Evolutionary conservation across 1,140 invertebrate genomes (phyloP).

Genomic region (Glossosoma conforme): DNA sequence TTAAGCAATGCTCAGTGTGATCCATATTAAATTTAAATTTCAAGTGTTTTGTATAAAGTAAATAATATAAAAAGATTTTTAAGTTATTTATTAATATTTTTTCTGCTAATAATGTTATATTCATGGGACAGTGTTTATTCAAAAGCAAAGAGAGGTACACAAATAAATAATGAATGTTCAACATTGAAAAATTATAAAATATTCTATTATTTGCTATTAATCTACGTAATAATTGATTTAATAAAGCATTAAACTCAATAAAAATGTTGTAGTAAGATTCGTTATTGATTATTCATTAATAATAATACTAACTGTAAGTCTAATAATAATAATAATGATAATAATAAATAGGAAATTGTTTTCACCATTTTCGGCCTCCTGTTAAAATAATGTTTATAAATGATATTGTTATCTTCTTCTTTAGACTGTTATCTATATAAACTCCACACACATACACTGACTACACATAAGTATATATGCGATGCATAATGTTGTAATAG

Average conservation of each 20-base stretch:
- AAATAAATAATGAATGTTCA: neutral
- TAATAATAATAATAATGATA: constrained; percentile 4
- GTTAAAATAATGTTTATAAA: constrained; percentile 13
- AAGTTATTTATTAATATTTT: too few species aligned
- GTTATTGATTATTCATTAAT: constrained; percentile 13
- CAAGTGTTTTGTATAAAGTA: neutral
- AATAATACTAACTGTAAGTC: neutral
- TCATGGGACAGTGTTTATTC: too few species aligned
- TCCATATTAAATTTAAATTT: too few species aligned
- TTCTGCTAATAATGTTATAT: too few species aligned
- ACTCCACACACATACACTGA: constrained; percentile 30
- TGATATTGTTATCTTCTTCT: constrained; percentile 5
- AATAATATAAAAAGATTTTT: neutral
- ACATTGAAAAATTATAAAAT: constrained; percentile 20
- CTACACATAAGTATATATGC: constrained; percentile 31
- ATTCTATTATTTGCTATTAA: constrained; percentile 31
- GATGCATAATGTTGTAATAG: constrained; percentile 32
- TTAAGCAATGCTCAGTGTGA: too few species aligned
- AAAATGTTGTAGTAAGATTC: constrained; percentile 30
- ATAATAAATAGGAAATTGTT: constrained; percentile 18
- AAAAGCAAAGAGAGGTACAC: too few species aligned
- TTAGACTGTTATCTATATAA: constrained; percentile 7
- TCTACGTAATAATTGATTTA: constrained; percentile 30
- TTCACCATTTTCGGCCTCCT: constrained; percentile 3
- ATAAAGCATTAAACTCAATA: constrained; percentile 30